These are phyloP conservation scores for Teinopalpus imperialis DNA, from an alignment of 2,888 invertebrate genomes.

Conservation along the genomic window DNA sequence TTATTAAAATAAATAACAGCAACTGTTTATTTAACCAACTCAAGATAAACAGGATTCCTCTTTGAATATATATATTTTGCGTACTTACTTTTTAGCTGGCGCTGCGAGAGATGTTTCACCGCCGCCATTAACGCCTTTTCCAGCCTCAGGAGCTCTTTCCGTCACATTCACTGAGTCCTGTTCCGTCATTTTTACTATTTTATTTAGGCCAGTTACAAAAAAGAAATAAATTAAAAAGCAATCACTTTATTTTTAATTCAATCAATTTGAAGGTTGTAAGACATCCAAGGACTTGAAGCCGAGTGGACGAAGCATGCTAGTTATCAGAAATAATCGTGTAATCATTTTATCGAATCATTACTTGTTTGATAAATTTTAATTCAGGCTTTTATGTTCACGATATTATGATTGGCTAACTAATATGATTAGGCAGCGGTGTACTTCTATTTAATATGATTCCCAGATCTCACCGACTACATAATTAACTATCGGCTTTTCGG, in stretches of 20 bases:
- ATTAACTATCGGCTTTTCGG: no score
- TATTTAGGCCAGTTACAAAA: slow-evolving; percentile 39
- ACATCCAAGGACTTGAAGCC: slow-evolving; percentile 51
- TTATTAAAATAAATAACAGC: no score
- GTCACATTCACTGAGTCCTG: slow-evolving; percentile 57
- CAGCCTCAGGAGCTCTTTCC: slow-evolving; percentile 33
- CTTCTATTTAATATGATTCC: slow-evolving; percentile 18
- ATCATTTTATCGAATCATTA: slow-evolving; percentile 67
- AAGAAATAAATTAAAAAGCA: slow-evolving; percentile 32
- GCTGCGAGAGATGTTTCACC: slow-evolving; percentile 24
- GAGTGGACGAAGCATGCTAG: slow-evolving; percentile 51
- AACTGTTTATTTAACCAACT: no score
- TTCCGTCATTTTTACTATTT: slow-evolving; percentile 52
- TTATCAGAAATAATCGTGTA: slow-evolving; percentile 60
- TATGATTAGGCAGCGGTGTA: slow-evolving; percentile 16
- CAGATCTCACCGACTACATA: no score
- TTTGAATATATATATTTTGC: not conserved
- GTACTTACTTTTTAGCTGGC: slow-evolving; percentile 13
- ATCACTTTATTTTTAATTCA: slow-evolving; percentile 15
- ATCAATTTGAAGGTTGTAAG: slow-evolving; percentile 26
- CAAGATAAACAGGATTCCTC: no score
- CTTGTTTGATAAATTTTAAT: slow-evolving; percentile 55
- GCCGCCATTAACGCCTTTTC: slow-evolving; percentile 28
- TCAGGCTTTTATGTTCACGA: slow-evolving; percentile 27
- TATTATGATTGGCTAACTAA: slow-evolving; percentile 9